Evolutionary conservation across 2,797 vertebrate species (phyloP), one percentile per base, ranked within the genome.

Genomic region (Menidia menidia): DNA sequence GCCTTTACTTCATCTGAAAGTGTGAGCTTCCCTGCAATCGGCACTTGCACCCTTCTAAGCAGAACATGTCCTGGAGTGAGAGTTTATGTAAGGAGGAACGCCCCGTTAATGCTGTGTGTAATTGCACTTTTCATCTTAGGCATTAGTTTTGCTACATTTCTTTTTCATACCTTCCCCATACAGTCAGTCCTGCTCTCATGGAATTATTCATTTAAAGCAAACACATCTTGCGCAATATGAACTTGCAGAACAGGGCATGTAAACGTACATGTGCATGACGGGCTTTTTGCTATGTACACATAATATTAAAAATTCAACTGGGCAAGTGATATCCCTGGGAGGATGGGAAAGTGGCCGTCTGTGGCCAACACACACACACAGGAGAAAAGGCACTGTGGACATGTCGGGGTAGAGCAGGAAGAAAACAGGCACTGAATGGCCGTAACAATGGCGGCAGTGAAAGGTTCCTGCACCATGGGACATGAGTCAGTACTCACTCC

Each of bases 291-390:
- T 62, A 56, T 53, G 19, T 64, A 63, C 32, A 76, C 13, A 77
- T 51, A 64, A 64, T 14, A 56, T 59, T 32, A 70, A 62, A 72
- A 30, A 71, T 52, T 56, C 31, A 56, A 52, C 14, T 48, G 45
- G 71, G 64, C 61, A 88, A 50, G 61, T 74, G 84, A 89, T 90
- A 86, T 78, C 73, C 83, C 80, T 86, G 87, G 72, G 87, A 88
- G 59, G 66, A 75, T 6, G 16, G 25, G 35, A 67, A 67, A 51
- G 12, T 11, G 15, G 52, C 52, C 6, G 2, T 0, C n/a, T 15
- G 48, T 52, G 3, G 54, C 60, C 67, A 45, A 65, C 61, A 52
- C 65, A 58, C 43, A 58, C 32, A 61, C 44, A 66, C 18, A 4
- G 19, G 31, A 73, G 64, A 73, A 60, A 68, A 44, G 71, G 50